phyloP scores from a whole-genome alignment of 2,797 vertebrate genomes.

The Acanthis flammea region DNA sequence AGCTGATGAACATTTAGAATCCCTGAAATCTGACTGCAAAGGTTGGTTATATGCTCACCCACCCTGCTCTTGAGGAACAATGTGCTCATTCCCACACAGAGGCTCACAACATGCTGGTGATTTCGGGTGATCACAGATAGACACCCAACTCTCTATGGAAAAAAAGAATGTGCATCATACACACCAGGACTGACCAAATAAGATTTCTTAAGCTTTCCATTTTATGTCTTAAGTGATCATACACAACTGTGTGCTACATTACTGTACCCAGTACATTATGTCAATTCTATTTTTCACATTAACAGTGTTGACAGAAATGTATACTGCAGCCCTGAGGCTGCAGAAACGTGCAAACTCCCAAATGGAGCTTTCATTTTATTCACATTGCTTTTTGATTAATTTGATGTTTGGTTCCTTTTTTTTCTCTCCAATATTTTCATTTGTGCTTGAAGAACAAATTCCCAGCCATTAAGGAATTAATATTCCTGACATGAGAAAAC shows the following conservation, averaged over 20 bases:
- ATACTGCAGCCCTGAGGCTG: conserved; percentile 4
- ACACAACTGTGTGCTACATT: background rate
- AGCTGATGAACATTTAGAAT: background rate
- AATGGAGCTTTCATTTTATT: background rate
- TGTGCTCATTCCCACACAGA: background rate
- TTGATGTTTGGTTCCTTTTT: background rate
- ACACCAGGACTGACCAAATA: background rate
- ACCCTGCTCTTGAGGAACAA: background rate
- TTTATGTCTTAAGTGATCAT: background rate
- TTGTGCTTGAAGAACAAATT: background rate
- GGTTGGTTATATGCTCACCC: background rate
- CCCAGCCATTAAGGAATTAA: background rate
- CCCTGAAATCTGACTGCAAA: background rate
- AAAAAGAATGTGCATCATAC: fast-evolving
- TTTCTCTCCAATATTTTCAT: background rate
- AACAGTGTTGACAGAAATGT: conserved; percentile 35
- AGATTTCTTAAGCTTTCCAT: background rate
- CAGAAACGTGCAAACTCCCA: conserved; percentile 26
- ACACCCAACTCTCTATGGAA: background rate
- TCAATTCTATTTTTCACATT: conserved; percentile 40
- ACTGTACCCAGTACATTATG: background rate
- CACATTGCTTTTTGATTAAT: background rate
- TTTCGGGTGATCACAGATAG: background rate
- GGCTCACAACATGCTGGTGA: background rate
- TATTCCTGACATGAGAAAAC: background rate